Evolutionary conservation across 2,888 invertebrate genomes (phyloP).

Genomic region (Orchestes rusci): DNA sequence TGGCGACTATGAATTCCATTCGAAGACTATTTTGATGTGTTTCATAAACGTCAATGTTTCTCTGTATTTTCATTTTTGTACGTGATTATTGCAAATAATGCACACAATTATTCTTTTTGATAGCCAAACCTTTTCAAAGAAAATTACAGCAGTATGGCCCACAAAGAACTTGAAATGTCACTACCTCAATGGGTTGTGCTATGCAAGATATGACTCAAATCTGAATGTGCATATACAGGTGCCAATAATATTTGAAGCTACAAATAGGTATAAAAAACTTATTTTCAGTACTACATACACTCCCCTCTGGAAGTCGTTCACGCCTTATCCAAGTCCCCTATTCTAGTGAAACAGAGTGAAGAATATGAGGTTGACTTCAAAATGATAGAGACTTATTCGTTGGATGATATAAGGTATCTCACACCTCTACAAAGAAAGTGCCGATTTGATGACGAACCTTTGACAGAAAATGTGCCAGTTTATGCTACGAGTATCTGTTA

Average conservation of each 20-base stretch:
- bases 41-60: too few species aligned
- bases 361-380: conserved; percentile 43
- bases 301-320: conserved; percentile 54
- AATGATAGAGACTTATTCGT: conserved; percentile 48
- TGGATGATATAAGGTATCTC: conserved; percentile 44
- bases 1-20: too few species aligned
- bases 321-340: conserved; percentile 36
- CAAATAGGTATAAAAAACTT: too few species aligned
- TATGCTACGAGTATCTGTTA: conserved; percentile 54
- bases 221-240: conserved; percentile 39
- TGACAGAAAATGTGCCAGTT: conserved; percentile 40
- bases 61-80: too few species aligned
- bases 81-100: too few species aligned
- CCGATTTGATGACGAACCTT: conserved; percentile 50
- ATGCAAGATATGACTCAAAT: conserved; percentile 44
- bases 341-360: conserved; percentile 38
- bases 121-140: not conserved
- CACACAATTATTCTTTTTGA: too few species aligned
- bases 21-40: too few species aligned
- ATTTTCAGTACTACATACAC: conserved; percentile 53
- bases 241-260: too few species aligned
- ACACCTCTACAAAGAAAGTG: conserved; percentile 47
- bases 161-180: conserved; percentile 37
- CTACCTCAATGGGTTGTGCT: conserved; percentile 45
- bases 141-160: not conserved